Evolutionary conservation across 2,113 vertebrate species (phyloP).

Genomic region (Pluvianellus socialis): DNA sequence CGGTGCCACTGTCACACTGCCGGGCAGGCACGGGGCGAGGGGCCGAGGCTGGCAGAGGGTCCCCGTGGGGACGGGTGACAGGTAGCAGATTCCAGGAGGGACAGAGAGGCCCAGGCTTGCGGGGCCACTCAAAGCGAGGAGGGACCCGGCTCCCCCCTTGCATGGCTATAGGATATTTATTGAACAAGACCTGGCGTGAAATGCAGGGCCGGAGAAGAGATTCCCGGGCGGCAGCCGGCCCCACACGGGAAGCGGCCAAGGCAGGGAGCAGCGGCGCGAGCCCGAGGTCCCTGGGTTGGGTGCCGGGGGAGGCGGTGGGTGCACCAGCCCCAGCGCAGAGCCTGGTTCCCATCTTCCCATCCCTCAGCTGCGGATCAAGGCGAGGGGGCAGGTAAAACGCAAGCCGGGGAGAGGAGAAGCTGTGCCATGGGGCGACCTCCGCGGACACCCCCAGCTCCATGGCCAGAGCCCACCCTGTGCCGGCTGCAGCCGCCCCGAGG

Average conservation of each 20-base stretch:
- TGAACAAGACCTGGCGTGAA: conserved; percentile 22
- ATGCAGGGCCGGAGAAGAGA: neutral
- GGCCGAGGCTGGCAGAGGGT: neutral
- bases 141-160: neutral
- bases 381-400: neutral
- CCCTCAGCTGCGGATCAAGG: rapidly evolving
- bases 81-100: neutral
- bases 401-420: neutral
- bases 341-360: neutral
- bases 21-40: neutral
- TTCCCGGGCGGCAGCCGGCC: neutral
- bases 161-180: conserved; percentile 44
- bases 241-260: neutral
- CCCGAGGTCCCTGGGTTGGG: neutral
- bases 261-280: neutral
- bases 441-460: neutral
- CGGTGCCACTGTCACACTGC: neutral
- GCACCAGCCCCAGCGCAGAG: neutral
- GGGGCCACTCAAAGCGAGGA: neutral
- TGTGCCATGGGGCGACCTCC: neutral
- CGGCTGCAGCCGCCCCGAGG: rapidly evolving
- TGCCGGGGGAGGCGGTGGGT: neutral
- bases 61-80: neutral
- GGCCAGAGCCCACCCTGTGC: neutral
- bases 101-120: neutral